Evolutionary conservation across 1,140 invertebrate species (phyloP).

Genomic region (Neocloeon triangulifer): DNA sequence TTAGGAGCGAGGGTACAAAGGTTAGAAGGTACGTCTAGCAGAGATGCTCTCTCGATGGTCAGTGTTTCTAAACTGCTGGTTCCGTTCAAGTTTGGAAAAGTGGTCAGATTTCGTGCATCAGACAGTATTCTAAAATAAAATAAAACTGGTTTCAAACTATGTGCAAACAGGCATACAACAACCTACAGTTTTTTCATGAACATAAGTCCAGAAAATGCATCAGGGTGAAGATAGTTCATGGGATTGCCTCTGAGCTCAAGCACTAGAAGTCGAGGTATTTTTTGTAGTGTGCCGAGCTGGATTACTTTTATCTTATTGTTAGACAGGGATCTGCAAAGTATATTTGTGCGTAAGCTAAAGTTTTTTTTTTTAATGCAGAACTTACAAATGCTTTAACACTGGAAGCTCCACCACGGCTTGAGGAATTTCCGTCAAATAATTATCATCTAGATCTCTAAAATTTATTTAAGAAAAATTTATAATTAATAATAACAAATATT

Average conservation of each 20-base stretch:
- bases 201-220: constrained; percentile 36
- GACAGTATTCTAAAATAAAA: constrained; percentile 50
- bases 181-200: constrained; percentile 50
- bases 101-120: constrained; percentile 49
- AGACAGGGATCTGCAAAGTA: constrained; percentile 38
- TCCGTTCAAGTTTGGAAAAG: constrained; percentile 63
- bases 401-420: too few species aligned
- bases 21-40: constrained; percentile 39
- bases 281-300: constrained; percentile 30
- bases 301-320: constrained; percentile 42
- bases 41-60: constrained; percentile 53
- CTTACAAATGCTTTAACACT: too few species aligned
- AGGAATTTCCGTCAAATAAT: too few species aligned
- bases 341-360: too few species aligned
- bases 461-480: too few species aligned
- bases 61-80: constrained; percentile 52
- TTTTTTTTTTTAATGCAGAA: too few species aligned
- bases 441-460: too few species aligned
- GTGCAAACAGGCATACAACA: too few species aligned
- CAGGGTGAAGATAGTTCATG: constrained; percentile 31
- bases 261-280: constrained; percentile 28
- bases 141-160: background rate
- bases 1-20: constrained; percentile 55
- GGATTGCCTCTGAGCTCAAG: constrained; percentile 50
- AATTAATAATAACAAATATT: too few species aligned